Evolutionary conservation across 2,113 vertebrate genomes (phyloP), one percentile per base, ranked within the genome.

Genomic region (Gambusia affinis): DNA sequence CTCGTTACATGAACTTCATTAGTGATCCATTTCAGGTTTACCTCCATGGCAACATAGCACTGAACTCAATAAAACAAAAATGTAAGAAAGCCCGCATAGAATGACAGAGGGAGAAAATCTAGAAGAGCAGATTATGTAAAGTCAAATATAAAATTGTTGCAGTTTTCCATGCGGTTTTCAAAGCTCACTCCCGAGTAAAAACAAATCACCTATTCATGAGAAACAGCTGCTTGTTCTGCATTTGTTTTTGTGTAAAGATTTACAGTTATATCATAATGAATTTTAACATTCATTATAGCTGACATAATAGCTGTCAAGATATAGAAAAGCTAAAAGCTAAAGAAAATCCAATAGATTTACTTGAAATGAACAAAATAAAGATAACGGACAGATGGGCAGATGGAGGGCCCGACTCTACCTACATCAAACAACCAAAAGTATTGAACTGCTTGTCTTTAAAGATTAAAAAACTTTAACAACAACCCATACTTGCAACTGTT

Each of bases 1-100:
- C 85, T 87, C 75, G 76, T 75, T 67, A 69, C 76, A 76, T 76
- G 60, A 75, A 72, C 42, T 77, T 73, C 67, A 78, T 89, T 87
- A 77, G 68, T 69, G 67, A 85, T 83, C 79, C 31, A 1, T 88
- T 86, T 61, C 73, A 79, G 73, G 67, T 84, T 76, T 84, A 79
- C 72, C 78, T 85, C 84, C 76, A 54, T 69, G 74, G 65, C 87
- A 67, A 74, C 19, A 24, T 64, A 22, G 64, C 60, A 64, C 62
- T 69, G 63, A 74, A 72, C 63, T 0, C 0, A 57, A 60, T 70
- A 37, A 78, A 76, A 81, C 31, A 65, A 67, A 87, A 80, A 76
- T 27, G 27, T 12, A 79, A 60, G 69, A 19, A 67, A 33, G 67
- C 3, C 42, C 31, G 27, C 15, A 70, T 57, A 67, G 3, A 24